Evolutionary conservation across 2,888 invertebrate genomes (phyloP).

Genomic region (Diplolepis rosae): DNA sequence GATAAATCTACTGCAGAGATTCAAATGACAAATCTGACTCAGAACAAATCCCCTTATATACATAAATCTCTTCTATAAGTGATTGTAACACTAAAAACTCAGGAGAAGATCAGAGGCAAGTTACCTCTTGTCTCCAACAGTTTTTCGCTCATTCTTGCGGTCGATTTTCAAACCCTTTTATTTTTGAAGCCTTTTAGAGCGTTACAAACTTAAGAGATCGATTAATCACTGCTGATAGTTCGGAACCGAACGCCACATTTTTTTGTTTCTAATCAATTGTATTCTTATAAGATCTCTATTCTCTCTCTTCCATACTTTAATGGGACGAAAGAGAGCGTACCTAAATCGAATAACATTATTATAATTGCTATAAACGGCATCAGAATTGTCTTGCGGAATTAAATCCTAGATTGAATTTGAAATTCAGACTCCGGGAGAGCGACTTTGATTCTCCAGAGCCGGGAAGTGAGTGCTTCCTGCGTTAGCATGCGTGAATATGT

Average conservation of each 20-base stretch:
- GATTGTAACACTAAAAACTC: constrained; percentile 60
- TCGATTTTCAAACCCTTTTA: constrained; percentile 42
- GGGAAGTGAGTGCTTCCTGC: neutral
- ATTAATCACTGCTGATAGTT: constrained; percentile 8
- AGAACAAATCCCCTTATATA: constrained; percentile 55
- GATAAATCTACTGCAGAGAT: constrained; percentile 59
- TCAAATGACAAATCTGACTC: constrained; percentile 55
- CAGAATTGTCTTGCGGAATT: neutral
- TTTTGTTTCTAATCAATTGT: constrained; percentile 47
- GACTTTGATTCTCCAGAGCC: neutral
- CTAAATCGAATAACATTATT: constrained; percentile 44
- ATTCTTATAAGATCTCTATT: constrained; percentile 37
- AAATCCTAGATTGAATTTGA: neutral
- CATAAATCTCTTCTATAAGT: constrained; percentile 57
- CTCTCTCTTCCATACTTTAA: constrained; percentile 53
- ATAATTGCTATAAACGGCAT: neutral
- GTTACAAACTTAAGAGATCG: constrained; percentile 58
- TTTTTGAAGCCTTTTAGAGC: constrained; percentile 65
- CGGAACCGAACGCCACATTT: neutral
- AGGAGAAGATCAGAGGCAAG: constrained; percentile 41
- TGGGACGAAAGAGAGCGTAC: constrained; percentile 60
- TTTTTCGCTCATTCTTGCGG: constrained; percentile 53
- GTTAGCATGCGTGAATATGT: neutral
- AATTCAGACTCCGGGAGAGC: neutral
- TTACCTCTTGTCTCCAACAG: constrained; percentile 50